phyloP scores from a whole-genome alignment of 2,797 vertebrate species.

The Sylvilagus floridanus region DNA sequence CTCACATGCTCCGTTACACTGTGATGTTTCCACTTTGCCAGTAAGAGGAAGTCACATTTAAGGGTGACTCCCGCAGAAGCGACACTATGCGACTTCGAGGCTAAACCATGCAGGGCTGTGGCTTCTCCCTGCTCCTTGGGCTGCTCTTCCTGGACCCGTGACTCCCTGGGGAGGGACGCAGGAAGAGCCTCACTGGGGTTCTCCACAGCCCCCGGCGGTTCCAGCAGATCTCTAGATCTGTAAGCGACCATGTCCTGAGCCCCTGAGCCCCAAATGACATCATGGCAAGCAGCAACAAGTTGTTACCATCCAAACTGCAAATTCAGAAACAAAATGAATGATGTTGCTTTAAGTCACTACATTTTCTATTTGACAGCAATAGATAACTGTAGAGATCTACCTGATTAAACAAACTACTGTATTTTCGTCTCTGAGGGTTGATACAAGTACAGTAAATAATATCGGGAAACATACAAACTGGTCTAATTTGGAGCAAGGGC shows the following conservation, averaged over 20 bases:
- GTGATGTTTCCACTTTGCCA: not conserved
- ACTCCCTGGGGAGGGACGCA: not conserved
- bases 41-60: not conserved
- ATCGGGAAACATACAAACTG: constrained; percentile 19
- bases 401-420: not conserved
- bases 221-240: not conserved
- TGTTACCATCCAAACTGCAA: not conserved
- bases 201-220: not conserved
- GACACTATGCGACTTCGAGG: not conserved
- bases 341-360: constrained; percentile 27
- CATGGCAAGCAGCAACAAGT: not conserved
- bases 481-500: not conserved
- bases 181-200: not conserved
- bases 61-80: not conserved
- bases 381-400: constrained; percentile 3
- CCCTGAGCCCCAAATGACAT: not conserved
- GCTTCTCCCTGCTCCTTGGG: not conserved
- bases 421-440: not conserved
- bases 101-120: not conserved
- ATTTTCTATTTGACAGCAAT: not conserved
- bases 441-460: not conserved
- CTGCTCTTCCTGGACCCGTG: not conserved
- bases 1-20: not conserved
- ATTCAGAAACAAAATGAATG: constrained; percentile 50
- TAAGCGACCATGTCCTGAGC: not conserved